Base-by-base conservation (phyloP, 2,797 vertebrate species). In the Myioborus melanocephalus region DNA sequence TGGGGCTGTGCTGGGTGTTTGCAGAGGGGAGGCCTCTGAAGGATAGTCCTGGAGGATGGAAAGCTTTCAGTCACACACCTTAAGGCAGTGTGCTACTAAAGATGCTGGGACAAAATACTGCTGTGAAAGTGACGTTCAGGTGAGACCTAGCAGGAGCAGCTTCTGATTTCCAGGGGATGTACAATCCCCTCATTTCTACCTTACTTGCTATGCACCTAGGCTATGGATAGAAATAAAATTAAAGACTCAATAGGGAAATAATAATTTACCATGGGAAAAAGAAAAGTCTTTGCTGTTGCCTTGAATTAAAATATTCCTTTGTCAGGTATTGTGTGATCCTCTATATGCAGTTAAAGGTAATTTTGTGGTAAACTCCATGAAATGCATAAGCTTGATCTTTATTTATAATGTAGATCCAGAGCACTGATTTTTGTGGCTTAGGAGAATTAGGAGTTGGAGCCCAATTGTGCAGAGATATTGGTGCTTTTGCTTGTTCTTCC, bases 211-310 rank as follows among this genome's bases (percentile, higher is more conserved):
- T 43, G 35, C 28, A 37, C 9, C 9, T 68, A 27, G 19, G 12
- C n/a, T 91, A 65, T 83, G 30, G 39, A 27, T 69, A 84, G 75
- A 79, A 89, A 80, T 53, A 82, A 57, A 76, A 84, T 39, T 87
- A 13, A 65, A 76, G 44, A 60, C 22, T 69, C 53, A 55, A 43
- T 49, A 72, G 61, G 14, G 14, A 8, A 57, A 39, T 87, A 50
- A 30, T 43, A 0, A 26, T 89, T 71, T 63, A 55, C 43, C 26
- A 28, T 15, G 8, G 27, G 22, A 50, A 28, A 15, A 69, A 60
- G 16, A 27, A 13, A 69, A 60, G 18, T 53, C 17, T 77, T 77
- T 80, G 68, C 26, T 27, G 3, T 56, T 63, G 37, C n/a, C 53
- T 84, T 72, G 21, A 79, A 76, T 79, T 72, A 69, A 91, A 82